These are phyloP conservation scores for Acanthurus tractus DNA, from an alignment of 2,797 vertebrate species.

Conservation along the genomic window DNA sequence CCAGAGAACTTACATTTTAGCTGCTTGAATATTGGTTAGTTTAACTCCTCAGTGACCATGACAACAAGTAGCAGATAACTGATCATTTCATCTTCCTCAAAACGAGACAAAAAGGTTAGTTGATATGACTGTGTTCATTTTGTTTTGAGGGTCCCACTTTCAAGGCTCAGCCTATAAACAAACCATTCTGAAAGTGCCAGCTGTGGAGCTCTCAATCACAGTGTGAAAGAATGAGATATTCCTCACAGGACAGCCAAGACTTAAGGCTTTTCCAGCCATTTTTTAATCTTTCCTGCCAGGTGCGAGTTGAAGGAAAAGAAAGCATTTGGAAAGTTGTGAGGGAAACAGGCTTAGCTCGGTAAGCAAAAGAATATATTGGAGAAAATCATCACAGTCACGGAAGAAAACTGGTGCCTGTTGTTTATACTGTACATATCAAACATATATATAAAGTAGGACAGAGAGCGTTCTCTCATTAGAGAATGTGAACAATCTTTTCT, in stretches of 20 bases:
- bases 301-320: constrained; percentile 12
- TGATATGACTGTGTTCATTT: constrained; percentile 5
- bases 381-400: neutral
- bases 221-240: constrained; percentile 40
- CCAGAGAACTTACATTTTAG: neutral
- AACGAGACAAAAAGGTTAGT: constrained; percentile 16
- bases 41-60: neutral
- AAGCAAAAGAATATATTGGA: constrained; percentile 18
- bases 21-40: neutral
- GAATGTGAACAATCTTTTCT: neutral
- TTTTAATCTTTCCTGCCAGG: constrained; percentile 9
- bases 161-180: constrained; percentile 5
- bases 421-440: neutral
- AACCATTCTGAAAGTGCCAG: neutral
- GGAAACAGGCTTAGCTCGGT: constrained; percentile 1
- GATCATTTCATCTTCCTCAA: constrained; percentile 11
- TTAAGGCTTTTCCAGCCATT: constrained; percentile 32
- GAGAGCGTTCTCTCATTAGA: neutral
- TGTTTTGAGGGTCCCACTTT: constrained; percentile 22
- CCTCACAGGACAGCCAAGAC: constrained; percentile 13
- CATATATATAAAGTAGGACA: neutral
- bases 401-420: neutral
- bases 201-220: constrained; percentile 28
- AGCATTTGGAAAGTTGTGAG: constrained; percentile 12
- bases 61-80: constrained; percentile 2